Evolutionary conservation across 2,888 invertebrate species (phyloP).

Genomic region (Conchocele bisecta): DNA sequence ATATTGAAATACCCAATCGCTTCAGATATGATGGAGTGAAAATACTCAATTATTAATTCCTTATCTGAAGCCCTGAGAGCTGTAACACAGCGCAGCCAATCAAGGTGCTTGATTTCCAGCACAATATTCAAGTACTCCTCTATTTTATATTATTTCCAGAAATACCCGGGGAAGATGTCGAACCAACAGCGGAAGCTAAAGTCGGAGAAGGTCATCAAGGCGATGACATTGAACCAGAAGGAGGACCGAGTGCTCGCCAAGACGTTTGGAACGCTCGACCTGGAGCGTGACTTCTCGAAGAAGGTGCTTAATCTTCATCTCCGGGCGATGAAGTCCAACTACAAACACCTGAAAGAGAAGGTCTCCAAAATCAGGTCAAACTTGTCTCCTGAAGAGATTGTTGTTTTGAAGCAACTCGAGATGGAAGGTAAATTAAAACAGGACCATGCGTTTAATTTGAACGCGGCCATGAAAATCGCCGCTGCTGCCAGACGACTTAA

Average conservation of each 20-base stretch:
- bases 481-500: slow-evolving; percentile 73
- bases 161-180: too few relatives aligned
- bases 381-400: slow-evolving; percentile 74
- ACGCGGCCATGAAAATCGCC: slow-evolving; percentile 75
- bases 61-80: too few relatives aligned
- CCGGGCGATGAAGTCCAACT: slow-evolving; percentile 74
- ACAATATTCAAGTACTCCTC: too few relatives aligned
- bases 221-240: slow-evolving; percentile 75
- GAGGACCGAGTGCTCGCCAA: slow-evolving; percentile 77
- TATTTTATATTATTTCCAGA: too few relatives aligned
- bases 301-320: slow-evolving; percentile 76
- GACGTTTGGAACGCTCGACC: slow-evolving; percentile 71
- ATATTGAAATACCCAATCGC: too few relatives aligned
- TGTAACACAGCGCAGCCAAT: too few relatives aligned
- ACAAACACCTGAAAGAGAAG: slow-evolving; percentile 73
- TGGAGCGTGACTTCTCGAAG: slow-evolving; percentile 73
- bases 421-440: slow-evolving; percentile 70
- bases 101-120: too few relatives aligned
- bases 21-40: too few relatives aligned
- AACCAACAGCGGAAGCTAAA: slow-evolving; percentile 40
- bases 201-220: slow-evolving; percentile 69
- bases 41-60: too few relatives aligned
- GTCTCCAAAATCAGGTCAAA: slow-evolving; percentile 75
- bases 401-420: slow-evolving; percentile 68
- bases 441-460: slow-evolving; percentile 62